Evolutionary conservation across 1,140 invertebrate genomes (phyloP), one percentile per base, ranked within the genome.

Genomic region (Pseudomyrmex concolor): DNA sequence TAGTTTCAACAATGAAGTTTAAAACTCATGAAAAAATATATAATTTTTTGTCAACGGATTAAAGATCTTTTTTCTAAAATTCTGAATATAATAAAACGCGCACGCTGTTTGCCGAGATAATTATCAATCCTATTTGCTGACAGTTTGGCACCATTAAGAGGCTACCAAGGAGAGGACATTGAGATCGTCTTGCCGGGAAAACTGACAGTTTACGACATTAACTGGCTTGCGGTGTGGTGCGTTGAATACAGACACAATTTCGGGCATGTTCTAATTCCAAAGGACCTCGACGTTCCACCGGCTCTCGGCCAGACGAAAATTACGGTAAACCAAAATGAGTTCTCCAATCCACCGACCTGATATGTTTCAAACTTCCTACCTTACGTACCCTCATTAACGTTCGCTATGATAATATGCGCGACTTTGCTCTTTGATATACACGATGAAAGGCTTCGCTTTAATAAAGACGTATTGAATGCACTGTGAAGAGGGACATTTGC

Each of bases 221-320:
- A 98, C 91, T 99, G 97, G 97, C 94, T 99, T n/a, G 95, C 97
- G 0, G 96, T 99, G 0, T 99, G 97, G 97, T 98, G 97, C 91
- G 96, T 98, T 9, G 95, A 96, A 91, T 97, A 97, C 91, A 95
- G 96, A 48, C 97, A 98, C 88, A 98, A 98, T 94, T 98, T 98
- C 89, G 98, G 98, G 0, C 97, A 98, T 86, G 97, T 98, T 1
- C 95, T 96, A 84, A 97, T 99, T 74, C 98, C 98, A 0, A 97
- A 97, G 91, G 97, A 98, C 89, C 92, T 98, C 77, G 97, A 98
- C 89, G 97, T 99, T 2, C 98, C 98, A 0, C 98, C 98, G 0
- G 97, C 97, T 1, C 93, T 98, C 71, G 97, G 97, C 43, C 97
- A 98, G 92, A 98, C 97, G 0, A 97, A 98, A 94, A 97, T 98